Conservation (phyloP, 2,113 vertebrate genomes). For the Chiloscyllium plagiosum region DNA sequence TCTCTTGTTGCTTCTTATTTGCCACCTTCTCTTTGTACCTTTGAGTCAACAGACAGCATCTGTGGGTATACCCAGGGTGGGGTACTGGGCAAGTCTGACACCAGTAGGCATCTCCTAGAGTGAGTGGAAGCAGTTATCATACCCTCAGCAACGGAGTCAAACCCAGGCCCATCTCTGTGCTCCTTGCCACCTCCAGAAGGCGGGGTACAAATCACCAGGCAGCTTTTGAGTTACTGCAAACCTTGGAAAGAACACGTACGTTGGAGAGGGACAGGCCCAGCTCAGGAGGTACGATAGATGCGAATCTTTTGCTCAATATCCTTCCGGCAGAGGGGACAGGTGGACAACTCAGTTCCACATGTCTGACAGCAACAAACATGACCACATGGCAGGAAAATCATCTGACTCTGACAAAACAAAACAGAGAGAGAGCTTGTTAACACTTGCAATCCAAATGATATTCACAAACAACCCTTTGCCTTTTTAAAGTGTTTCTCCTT, state of each 20-base stretch:
- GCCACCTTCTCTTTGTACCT: neutral
- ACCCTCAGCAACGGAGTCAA: neutral
- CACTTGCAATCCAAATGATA: accelerated
- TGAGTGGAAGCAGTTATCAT: too few relatives aligned
- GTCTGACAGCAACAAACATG: conserved; percentile 86
- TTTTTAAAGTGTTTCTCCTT: neutral
- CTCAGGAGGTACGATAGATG: conserved; percentile 59
- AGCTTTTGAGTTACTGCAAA: neutral
- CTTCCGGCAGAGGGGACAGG: conserved; percentile 80
- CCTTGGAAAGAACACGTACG: neutral
- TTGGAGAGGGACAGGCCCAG: neutral
- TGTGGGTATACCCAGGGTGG: neutral
- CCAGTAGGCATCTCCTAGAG: too few relatives aligned
- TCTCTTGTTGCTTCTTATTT: neutral
- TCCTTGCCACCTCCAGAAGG: neutral
- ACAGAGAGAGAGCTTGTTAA: neutral
- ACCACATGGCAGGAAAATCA: conserved; percentile 84
- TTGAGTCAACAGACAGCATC: neutral
- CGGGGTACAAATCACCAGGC: neutral
- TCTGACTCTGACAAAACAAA: conserved; percentile 62
- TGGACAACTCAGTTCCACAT: conserved; percentile 67
- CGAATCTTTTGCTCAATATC: conserved; percentile 69
- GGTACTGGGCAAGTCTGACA: too few relatives aligned
- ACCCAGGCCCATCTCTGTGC: neutral
- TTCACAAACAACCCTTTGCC: neutral